Percentiles rank a stretch among this genome's conserved stretches.
Evolutionary conservation across 1,140 invertebrate species (phyloP).

Genomic region (Drosophila punjabiensis): DNA sequence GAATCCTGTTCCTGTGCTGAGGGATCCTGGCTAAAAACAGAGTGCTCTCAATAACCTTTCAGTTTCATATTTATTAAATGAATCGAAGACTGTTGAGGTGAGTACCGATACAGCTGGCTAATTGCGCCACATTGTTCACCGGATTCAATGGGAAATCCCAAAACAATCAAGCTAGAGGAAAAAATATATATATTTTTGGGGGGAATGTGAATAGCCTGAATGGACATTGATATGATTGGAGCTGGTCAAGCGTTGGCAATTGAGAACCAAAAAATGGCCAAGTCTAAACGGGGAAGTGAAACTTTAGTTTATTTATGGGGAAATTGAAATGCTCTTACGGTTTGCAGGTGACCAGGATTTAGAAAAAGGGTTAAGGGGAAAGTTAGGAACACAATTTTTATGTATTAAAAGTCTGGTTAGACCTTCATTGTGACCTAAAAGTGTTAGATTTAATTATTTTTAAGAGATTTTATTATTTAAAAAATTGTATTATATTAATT

Average conservation of each 20-base stretch:
- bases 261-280: constrained; percentile 3
- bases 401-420: not conserved
- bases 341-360: not conserved
- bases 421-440: not conserved
- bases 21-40: constrained; percentile 13
- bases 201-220: constrained; percentile 19
- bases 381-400: too few relatives aligned
- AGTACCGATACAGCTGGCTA: constrained; percentile 47
- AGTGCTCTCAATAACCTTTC: constrained; percentile 54
- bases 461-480: not conserved
- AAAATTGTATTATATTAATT: not conserved
- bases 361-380: not conserved
- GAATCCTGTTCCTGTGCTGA: constrained; percentile 11
- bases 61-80: constrained; percentile 73
- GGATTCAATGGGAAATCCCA: constrained; percentile 64
- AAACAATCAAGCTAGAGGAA: constrained; percentile 57
- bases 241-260: constrained; percentile 14
- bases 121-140: constrained; percentile 71
- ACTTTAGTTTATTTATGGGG: not conserved
- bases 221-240: constrained; percentile 41
- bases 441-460: not conserved
- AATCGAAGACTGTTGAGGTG: constrained; percentile 33
- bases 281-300: not conserved
- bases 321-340: constrained; percentile 7
- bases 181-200: not conserved